These are phyloP conservation scores for Papilio demoleus DNA, from an alignment of 2,888 invertebrate species.

Conservation along the genomic window DNA sequence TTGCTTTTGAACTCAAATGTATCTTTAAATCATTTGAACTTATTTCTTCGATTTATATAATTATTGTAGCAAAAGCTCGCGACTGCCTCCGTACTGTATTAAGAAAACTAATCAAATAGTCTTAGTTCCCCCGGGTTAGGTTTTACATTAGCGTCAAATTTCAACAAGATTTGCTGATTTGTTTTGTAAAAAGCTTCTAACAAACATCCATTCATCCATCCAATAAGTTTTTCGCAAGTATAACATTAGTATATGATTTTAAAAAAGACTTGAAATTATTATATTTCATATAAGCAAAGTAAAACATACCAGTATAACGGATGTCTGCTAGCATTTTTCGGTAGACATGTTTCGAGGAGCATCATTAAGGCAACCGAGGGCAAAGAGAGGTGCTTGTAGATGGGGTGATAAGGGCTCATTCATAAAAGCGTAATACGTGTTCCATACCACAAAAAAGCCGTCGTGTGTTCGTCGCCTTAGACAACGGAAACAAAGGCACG, in stretches of 20 bases:
- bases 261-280: not conserved
- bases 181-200: too few species aligned
- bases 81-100: too few species aligned
- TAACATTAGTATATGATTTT: too few species aligned
- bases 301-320: constrained; percentile 66
- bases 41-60: too few species aligned
- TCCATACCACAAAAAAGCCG: constrained; percentile 46
- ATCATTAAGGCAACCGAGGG: constrained; percentile 74
- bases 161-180: too few species aligned
- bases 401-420: constrained; percentile 48
- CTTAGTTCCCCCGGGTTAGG: too few species aligned
- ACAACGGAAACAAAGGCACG: constrained; percentile 50
- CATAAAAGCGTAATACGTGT: constrained; percentile 44
- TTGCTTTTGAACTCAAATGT: not conserved
- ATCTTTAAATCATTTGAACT: too few species aligned
- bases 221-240: too few species aligned
- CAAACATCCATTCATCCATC: too few species aligned
- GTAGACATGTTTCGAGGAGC: constrained; percentile 75
- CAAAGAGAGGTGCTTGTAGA: constrained; percentile 53
- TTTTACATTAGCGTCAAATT: too few species aligned
- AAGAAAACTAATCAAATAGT: too few species aligned
- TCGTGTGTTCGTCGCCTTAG: constrained; percentile 49
- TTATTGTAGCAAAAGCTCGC: too few species aligned
- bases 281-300: constrained; percentile 51
- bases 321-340: constrained; percentile 57